Conservation (phyloP, 1,140 invertebrate species). For the Dinothrombium tinctorium region DNA sequence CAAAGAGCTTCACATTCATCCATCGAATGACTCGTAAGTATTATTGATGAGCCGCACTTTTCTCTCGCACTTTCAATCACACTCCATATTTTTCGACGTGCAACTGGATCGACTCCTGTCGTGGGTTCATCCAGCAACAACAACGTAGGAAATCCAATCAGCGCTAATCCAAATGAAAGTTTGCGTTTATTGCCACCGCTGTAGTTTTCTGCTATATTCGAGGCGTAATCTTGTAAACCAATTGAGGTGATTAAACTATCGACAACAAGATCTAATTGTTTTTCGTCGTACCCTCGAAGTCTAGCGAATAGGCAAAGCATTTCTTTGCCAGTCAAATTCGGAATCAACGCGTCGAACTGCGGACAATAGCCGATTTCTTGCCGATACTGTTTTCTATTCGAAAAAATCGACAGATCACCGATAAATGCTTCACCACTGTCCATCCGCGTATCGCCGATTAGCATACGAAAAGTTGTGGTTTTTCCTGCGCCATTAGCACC, state of each 20-base stretch:
- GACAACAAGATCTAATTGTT: neutral
- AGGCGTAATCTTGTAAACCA: slow-evolving; percentile 14
- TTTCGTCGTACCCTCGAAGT: slow-evolving; percentile 32
- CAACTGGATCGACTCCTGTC: slow-evolving; percentile 31
- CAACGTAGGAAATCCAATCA: slow-evolving; percentile 13
- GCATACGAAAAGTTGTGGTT: slow-evolving; percentile 21
- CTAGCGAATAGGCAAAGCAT: slow-evolving; percentile 45
- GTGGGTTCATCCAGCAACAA: slow-evolving; percentile 20
- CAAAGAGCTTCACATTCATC: slow-evolving; percentile 65
- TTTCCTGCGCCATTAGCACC: slow-evolving; percentile 24
- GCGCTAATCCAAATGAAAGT: slow-evolving; percentile 28
- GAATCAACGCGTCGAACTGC: slow-evolving; percentile 47
- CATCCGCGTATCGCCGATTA: slow-evolving; percentile 20
- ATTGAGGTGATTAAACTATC: slow-evolving; percentile 1
- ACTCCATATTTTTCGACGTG: slow-evolving; percentile 30
- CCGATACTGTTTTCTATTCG: slow-evolving; percentile 29
- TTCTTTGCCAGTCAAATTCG: slow-evolving; percentile 51
- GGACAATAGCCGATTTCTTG: slow-evolving; percentile 29
- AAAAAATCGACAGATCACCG: slow-evolving; percentile 5
- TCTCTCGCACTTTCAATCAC: slow-evolving; percentile 18
- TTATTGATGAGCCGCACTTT: slow-evolving; percentile 15
- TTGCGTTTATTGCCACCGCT: slow-evolving; percentile 33
- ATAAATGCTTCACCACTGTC: slow-evolving; percentile 19
- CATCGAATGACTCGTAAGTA: slow-evolving; percentile 30
- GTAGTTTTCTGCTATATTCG: slow-evolving; percentile 15